phyloP scores from a whole-genome alignment of 1,140 invertebrate genomes.

The Heliconius hewitsoni region DNA sequence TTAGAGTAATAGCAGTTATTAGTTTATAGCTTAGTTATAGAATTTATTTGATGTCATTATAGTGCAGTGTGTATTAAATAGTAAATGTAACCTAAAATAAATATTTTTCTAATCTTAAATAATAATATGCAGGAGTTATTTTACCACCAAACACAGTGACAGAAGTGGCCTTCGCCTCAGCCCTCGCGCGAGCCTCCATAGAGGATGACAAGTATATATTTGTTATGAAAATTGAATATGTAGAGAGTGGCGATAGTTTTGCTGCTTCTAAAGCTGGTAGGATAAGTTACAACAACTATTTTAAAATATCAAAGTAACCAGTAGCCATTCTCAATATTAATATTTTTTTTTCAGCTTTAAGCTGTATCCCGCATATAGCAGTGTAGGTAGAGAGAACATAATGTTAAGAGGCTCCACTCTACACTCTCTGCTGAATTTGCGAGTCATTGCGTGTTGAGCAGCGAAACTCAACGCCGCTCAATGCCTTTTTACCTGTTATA shows the following conservation, averaged over 20 bases:
- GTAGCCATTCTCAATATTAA: not conserved
- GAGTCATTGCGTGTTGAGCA: too few species aligned
- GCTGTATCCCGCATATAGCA: too few species aligned
- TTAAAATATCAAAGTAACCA: not conserved
- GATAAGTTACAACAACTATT: not conserved
- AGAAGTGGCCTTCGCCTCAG: slow-evolving; percentile 68
- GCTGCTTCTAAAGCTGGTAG: slow-evolving; percentile 71
- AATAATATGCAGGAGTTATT: slow-evolving; percentile 54
- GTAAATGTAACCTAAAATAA: too few species aligned
- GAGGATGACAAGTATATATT: slow-evolving; percentile 66
- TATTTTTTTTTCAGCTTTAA: too few species aligned
- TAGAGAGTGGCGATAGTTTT: slow-evolving; percentile 64
- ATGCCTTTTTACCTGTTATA: too few species aligned
- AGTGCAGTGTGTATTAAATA: not conserved
- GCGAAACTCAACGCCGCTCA: too few species aligned
- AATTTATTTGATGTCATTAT: not conserved
- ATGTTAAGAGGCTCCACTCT: too few species aligned
- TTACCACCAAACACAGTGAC: slow-evolving; percentile 66
- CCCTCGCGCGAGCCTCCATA: slow-evolving; percentile 63
- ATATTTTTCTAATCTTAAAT: too few species aligned
- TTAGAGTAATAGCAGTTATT: too few species aligned
- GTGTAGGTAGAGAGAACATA: too few species aligned
- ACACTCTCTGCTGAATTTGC: too few species aligned
- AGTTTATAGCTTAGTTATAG: too few species aligned
- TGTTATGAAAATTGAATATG: slow-evolving; percentile 56